Base-by-base conservation (phyloP, 2,113 vertebrate species). In the Atractosteus spatula region DNA sequence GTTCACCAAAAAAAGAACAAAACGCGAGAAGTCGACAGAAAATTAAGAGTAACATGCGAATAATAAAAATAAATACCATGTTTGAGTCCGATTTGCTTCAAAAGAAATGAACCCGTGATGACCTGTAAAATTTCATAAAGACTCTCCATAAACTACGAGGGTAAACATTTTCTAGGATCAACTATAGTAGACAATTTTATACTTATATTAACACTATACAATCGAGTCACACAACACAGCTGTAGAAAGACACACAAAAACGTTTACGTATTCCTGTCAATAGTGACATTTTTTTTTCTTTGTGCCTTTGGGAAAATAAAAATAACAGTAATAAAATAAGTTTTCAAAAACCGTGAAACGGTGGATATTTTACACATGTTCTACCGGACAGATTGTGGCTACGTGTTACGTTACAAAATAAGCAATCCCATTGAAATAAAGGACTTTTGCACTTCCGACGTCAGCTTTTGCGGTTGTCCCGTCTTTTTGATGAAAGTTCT, bases 201-300 rank as follows among this genome's bases (percentile, higher is more conserved):
- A 97, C 95, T 92, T 87, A 90, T 93, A 94, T 94, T 93, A 96
- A 98, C 96, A 98, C 96, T 94, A 94, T 96, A 99, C 96, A 94
- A 92, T 85, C 94, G 95, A 95, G 93, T 91, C 96, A 98, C 96
- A 95, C 94, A 96, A 98, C 97, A 99, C 95, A 89, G 93, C 88
- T 85, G 95, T 94, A 95, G 91, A 96, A 98, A 95, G 96, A 99
- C 96, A 95, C 94, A 88, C 90, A 93, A 94, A 89, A 96, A 94
- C 89, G 87, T 90, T 89, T 92, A 96, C 93, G 94, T 92, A 92
- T 92, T 93, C 87, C 86, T 93, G 91, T 89, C 87, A 82, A 94
- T 92, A 92, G 91, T 91, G 93, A 94, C 95, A 95, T 93, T 94
- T 93, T 93, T 93, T 29, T 29, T 86, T 92, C 93, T 75, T 96